Conservation (phyloP, 2,113 vertebrate species). For the Mustela nigripes region DNA sequence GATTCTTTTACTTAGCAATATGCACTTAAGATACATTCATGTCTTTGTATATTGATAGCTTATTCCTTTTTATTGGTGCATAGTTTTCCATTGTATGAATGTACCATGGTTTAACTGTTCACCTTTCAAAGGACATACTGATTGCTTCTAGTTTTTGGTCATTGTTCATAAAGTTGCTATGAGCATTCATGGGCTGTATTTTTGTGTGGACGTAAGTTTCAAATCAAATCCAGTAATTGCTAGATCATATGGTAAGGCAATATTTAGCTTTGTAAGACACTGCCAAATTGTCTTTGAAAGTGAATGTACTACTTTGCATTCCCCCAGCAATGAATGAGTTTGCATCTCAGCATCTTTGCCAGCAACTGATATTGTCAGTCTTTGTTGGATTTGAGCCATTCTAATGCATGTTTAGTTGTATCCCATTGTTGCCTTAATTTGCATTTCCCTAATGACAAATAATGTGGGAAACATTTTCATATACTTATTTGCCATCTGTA, state of each 20-base stretch:
- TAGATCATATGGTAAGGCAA: neutral
- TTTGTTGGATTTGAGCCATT: neutral
- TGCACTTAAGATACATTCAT: neutral
- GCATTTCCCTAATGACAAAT: constrained; percentile 17
- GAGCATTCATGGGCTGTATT: neutral
- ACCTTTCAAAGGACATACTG: neutral
- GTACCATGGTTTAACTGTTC: neutral
- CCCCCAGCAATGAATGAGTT: neutral
- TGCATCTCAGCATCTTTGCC: neutral
- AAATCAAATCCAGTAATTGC: neutral
- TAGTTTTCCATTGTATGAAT: neutral
- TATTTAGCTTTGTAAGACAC: neutral
- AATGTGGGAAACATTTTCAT: constrained; percentile 23
- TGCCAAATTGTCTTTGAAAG: neutral
- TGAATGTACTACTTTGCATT: neutral
- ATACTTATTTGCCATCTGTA: constrained; percentile 1
- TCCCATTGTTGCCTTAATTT: constrained; percentile 49
- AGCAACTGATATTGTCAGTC: neutral
- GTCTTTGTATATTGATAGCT: neutral
- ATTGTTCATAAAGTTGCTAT: neutral
- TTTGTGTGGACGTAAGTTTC: neutral
- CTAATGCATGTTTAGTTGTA: neutral
- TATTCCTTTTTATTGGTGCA: neutral
- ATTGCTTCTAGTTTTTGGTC: neutral
- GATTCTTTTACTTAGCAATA: neutral